A percentile compares a stretch with the other conserved stretches of the same genome.
These are phyloP conservation scores for Nibea albiflora DNA, from an alignment of 2,113 vertebrate genomes.

Conservation along the genomic window DNA sequence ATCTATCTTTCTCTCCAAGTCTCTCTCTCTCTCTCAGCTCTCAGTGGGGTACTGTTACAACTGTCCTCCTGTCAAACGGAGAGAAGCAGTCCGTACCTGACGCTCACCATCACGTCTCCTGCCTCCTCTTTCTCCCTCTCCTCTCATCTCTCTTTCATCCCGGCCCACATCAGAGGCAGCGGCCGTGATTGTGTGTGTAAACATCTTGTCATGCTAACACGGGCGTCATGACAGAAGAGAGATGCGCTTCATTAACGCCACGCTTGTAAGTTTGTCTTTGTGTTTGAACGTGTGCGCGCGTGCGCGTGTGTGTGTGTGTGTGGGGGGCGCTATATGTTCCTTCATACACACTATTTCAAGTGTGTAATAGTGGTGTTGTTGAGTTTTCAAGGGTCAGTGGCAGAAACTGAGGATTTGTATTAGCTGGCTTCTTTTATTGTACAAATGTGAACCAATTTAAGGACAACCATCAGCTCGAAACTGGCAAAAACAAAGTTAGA, in stretches of 20 bases:
- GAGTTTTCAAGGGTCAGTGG: slow-evolving; percentile 56
- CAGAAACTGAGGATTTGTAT: slow-evolving; percentile 15
- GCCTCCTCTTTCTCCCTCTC: slow-evolving; percentile 52
- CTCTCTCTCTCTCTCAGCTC: slow-evolving; percentile 30
- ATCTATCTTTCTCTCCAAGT: neutral
- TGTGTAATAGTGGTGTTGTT: slow-evolving; percentile 13
- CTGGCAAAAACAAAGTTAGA: slow-evolving; percentile 23
- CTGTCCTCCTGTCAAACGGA: slow-evolving; percentile 78
- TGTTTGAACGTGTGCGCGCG: slow-evolving; percentile 55
- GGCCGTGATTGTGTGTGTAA: slow-evolving; percentile 78
- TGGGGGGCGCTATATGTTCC: slow-evolving; percentile 44
- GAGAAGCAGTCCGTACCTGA: slow-evolving; percentile 58
- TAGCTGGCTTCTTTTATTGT: slow-evolving; percentile 2
- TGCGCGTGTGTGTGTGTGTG: slow-evolving; percentile 12
- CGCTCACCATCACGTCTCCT: slow-evolving; percentile 59
- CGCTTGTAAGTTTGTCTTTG: slow-evolving; percentile 72
- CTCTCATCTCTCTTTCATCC: slow-evolving; percentile 75
- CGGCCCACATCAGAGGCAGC: slow-evolving; percentile 72
- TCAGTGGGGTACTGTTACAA: slow-evolving; percentile 75
- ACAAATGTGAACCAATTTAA: slow-evolving; percentile 41
- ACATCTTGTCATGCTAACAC: slow-evolving; percentile 81
- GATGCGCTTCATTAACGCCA: slow-evolving; percentile 72
- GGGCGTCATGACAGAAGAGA: slow-evolving; percentile 78
- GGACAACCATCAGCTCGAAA: neutral
- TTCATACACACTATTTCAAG: neutral